Base-by-base conservation (phyloP, 1,140 invertebrate genomes). In the Littorina saxatilis region DNA sequence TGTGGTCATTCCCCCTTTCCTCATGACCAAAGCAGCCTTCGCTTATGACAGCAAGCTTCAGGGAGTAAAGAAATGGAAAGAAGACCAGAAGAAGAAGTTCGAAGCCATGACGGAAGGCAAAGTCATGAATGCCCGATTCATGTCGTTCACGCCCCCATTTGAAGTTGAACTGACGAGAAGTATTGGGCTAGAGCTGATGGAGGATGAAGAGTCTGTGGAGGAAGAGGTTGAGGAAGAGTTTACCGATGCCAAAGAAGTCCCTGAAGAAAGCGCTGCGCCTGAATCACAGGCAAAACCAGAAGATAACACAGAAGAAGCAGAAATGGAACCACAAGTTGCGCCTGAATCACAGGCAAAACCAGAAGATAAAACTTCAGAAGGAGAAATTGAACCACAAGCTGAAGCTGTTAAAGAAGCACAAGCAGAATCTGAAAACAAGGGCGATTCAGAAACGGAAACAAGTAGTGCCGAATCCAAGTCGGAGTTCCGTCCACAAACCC, bases 21-120 rank as follows among this genome's bases (percentile, higher is more conserved):
- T 91, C 47, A 50, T 83, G 20, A 35, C 66, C 13, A 63, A 80
- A 11, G 81, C 87, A 52, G 80, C 87, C n/a, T 85, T 85, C 80
- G 88, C 88, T 15, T 81, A 85, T 37, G 83, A 88, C 55, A 91
- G 90, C 84, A 55, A 74, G 13, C 66, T 90, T n/a, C 70, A 81
- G 20, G 77, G 83, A 7, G 79, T 87, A 32, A 58, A 83, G 4
- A 81, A 82, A n/a, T 89, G 88, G 88, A 83, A 84, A 37, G 83
- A 86, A 55, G 87, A 89, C 55, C 81, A 86, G 39, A 81, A 66
- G 17, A 32, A 82, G 0, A 84, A 87, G 47, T 88, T 90, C 79
- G 82, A 85, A 77, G 75, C 79, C 17, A 83, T 87, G 55, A 87
- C 86, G 7, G 66, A 87, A 15, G 87, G 87, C 13, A 86, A 90